A percentile compares a stretch with the other conserved stretches of the same genome.
These are phyloP conservation scores for Catonia carolina DNA, from an alignment of 2,888 invertebrate species.

Conservation along the genomic window DNA sequence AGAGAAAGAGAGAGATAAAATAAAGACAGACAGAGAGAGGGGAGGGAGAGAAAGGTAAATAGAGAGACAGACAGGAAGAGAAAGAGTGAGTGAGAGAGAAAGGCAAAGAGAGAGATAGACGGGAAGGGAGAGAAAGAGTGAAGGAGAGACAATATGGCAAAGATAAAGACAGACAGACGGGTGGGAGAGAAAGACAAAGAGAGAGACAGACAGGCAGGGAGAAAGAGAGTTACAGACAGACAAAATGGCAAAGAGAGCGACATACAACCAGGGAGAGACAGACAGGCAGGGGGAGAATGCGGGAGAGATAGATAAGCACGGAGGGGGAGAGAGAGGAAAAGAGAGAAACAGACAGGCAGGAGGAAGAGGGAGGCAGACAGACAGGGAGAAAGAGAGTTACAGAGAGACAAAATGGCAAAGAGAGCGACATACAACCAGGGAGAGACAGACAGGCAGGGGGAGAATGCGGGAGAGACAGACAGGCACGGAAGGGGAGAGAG, in stretches of 20 bases:
- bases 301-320: neutral
- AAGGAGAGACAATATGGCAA: neutral
- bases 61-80: slow-evolving; percentile 7
- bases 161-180: neutral
- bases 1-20: slow-evolving; percentile 9
- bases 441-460: neutral
- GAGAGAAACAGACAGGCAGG: neutral
- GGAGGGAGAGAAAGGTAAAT: slow-evolving; percentile 6
- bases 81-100: slow-evolving; percentile 5
- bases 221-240: slow-evolving; percentile 8
- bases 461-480: neutral
- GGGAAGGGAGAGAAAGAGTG: neutral
- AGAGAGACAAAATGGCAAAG: slow-evolving; percentile 8
- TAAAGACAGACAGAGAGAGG: slow-evolving; percentile 10
- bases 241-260: slow-evolving; percentile 4
- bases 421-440: neutral
- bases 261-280: slow-evolving; percentile 8
- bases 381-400: slow-evolving; percentile 12
- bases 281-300: neutral
- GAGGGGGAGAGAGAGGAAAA: neutral
- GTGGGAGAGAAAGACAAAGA: neutral
- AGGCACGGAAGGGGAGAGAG: slow-evolving; percentile 1
- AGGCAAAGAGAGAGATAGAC: slow-evolving; percentile 3
- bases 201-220: slow-evolving; percentile 13
- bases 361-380: slow-evolving; percentile 10